A percentile compares a stretch with the other conserved stretches of the same genome.
These are phyloP conservation scores for Heliconius congener DNA, from an alignment of 1,140 invertebrate genomes.

Conservation along the genomic window DNA sequence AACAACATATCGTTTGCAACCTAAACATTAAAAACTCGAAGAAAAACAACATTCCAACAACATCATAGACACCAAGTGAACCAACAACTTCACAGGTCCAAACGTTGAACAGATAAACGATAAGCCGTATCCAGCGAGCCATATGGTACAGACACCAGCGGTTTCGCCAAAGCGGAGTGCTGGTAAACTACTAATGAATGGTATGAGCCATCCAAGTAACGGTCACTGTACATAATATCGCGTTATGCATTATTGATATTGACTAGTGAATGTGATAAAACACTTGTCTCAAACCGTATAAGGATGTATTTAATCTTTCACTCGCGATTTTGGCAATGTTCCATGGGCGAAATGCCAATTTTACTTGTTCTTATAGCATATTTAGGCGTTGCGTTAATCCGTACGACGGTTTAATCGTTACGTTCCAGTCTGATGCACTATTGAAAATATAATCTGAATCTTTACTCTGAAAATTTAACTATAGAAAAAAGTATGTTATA, in stretches of 20 bases:
- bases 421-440: constrained; percentile 10
- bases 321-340: constrained; percentile 56
- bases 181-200: constrained; percentile 76
- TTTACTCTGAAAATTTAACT: too few species aligned
- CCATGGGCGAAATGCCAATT: constrained; percentile 45
- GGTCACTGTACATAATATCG: constrained; percentile 68
- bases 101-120: background rate
- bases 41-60: constrained; percentile 7
- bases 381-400: constrained; percentile 32
- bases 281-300: constrained; percentile 68
- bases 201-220: constrained; percentile 76
- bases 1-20: background rate
- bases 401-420: constrained; percentile 18
- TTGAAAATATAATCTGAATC: background rate
- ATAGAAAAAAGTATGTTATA: too few species aligned
- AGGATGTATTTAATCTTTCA: constrained; percentile 56
- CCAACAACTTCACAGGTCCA: background rate
- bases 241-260: constrained; percentile 77
- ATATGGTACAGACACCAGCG: constrained; percentile 69
- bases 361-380: constrained; percentile 31
- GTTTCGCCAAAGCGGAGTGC: constrained; percentile 77
- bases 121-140: constrained; percentile 41
- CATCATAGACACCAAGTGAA: background rate
- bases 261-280: constrained; percentile 72
- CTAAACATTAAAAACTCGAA: background rate